Evolutionary conservation across 2,797 vertebrate genomes (phyloP), one percentile per base, ranked within the genome.

Genomic region (Sebastes hopkinsi): DNA sequence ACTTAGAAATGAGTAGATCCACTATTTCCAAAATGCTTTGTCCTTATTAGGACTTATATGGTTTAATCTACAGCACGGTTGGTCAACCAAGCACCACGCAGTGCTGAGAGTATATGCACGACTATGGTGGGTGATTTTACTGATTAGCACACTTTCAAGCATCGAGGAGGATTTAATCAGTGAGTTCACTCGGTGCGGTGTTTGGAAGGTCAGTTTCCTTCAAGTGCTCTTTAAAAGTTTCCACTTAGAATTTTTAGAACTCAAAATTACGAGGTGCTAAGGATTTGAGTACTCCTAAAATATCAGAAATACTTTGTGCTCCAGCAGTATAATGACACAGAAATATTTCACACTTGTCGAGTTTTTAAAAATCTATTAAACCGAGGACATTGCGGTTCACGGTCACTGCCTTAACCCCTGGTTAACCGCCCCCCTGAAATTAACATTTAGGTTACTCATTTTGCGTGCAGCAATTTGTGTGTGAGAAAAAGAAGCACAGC

Each of bases 161-260:
- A 67, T 5, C 66, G 34, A 68, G 29, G 29, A 73, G 67, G 76
- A 84, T 58, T 64, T 78, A 88, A 85, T 90, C 77, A 88, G 79
- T 60, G 54, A 70, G 32, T 16, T 66, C 58, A 75, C 62, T 80
- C 68, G 25, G 30, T 66, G 65, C 8, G 9, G 23, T 62, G 71
- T 82, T 79, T 67, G 8, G 22, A 67, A 62, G 22, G n/a, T 59
- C 38, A 5, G 61, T 67, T 80, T 61, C 30, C 25, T 79, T 83
- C 10, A 54, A 86, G 75, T 61, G 54, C 38, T 80, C 36, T 32
- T 60, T 67, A 32, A 61, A 75, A 67, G 60, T 61, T 59, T 27
- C 18, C n/a, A 11, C 25, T 20, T 13, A 22, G 2, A 34, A 73
- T 56, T 75, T 75, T 72, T 13, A 7, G 25, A 23, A 54, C 13